Evolutionary conservation across 1,140 invertebrate genomes (phyloP).

Genomic region (Odontomachus brunneus): DNA sequence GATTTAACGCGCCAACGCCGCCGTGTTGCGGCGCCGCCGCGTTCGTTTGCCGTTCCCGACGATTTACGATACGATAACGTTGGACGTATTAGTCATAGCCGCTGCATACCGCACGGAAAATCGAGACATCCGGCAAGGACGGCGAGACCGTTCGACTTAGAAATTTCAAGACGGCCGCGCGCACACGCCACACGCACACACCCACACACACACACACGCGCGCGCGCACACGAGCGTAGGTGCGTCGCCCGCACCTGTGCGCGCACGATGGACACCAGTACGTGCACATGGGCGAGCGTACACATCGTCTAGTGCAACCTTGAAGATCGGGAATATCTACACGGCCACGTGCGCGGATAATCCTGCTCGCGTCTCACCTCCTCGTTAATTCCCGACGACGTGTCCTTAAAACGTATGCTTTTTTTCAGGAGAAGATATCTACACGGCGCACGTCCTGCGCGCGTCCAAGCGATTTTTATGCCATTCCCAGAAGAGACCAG

Average conservation of each 20-base stretch:
- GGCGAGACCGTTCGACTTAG: slow-evolving; percentile 46
- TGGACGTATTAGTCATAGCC: slow-evolving; percentile 66
- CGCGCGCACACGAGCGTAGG: slow-evolving; percentile 19
- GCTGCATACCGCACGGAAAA: slow-evolving; percentile 64
- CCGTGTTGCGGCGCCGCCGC: not conserved
- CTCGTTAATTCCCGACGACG: slow-evolving; percentile 58
- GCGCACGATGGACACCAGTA: not conserved
- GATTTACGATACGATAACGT: slow-evolving; percentile 61
- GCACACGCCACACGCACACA: slow-evolving; percentile 32
- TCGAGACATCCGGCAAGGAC: slow-evolving; percentile 73
- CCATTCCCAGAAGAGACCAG: not conserved
- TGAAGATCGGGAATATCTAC: slow-evolving; percentile 69
- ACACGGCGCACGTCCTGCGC: too few species aligned
- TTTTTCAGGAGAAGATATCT: slow-evolving; percentile 43
- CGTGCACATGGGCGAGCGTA: not conserved
- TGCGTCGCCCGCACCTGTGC: not conserved
- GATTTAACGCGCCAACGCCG: slow-evolving; percentile 43
- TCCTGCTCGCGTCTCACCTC: slow-evolving; percentile 58
- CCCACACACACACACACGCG: slow-evolving; percentile 21
- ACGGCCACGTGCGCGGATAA: slow-evolving; percentile 61
- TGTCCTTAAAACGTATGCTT: slow-evolving; percentile 64
- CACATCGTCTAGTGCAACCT: slow-evolving; percentile 62
- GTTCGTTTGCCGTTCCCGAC: slow-evolving; percentile 66
- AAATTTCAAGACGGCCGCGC: slow-evolving; percentile 62
- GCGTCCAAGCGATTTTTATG: too few species aligned